Evolutionary conservation across 1,140 invertebrate species (phyloP).

Genomic region (Protaetia brevitarsis): DNA sequence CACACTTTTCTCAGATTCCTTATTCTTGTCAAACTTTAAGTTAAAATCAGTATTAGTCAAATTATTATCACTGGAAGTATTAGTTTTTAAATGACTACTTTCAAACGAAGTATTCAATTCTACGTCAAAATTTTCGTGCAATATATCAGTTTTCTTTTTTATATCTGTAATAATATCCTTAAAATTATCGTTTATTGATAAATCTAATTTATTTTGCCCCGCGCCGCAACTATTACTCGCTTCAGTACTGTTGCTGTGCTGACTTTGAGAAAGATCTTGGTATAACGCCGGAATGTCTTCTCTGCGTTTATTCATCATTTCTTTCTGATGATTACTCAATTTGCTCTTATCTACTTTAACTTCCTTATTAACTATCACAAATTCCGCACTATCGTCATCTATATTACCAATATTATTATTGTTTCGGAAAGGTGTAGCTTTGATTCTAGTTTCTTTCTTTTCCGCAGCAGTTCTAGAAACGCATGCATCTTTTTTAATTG

Average conservation of each 20-base stretch:
- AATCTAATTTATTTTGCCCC: neutral
- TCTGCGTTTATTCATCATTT: conserved; percentile 66
- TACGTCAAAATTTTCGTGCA: neutral
- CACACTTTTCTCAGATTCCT: too few relatives aligned
- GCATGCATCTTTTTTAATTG: neutral
- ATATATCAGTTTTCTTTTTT: neutral
- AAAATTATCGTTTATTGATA: neutral
- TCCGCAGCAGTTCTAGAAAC: too few relatives aligned
- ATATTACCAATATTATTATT: neutral
- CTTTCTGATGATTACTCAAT: conserved; percentile 80
- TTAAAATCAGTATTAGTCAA: too few relatives aligned
- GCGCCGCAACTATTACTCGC: neutral
- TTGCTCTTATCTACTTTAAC: conserved; percentile 66
- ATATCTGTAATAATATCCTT: neutral
- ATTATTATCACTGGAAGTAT: too few relatives aligned
- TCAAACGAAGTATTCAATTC: neutral
- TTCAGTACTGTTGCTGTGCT: conserved; percentile 35
- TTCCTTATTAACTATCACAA: conserved; percentile 65
- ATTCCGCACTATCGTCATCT: conserved; percentile 39
- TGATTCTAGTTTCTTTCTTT: too few relatives aligned
- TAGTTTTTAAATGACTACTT: neutral
- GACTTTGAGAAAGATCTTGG: conserved; percentile 73
- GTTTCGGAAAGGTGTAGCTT: too few relatives aligned
- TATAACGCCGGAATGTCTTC: conserved; percentile 77
- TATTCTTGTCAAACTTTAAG: too few relatives aligned